Conservation (phyloP, 1,140 invertebrate species). For the Aethina tumida region DNA sequence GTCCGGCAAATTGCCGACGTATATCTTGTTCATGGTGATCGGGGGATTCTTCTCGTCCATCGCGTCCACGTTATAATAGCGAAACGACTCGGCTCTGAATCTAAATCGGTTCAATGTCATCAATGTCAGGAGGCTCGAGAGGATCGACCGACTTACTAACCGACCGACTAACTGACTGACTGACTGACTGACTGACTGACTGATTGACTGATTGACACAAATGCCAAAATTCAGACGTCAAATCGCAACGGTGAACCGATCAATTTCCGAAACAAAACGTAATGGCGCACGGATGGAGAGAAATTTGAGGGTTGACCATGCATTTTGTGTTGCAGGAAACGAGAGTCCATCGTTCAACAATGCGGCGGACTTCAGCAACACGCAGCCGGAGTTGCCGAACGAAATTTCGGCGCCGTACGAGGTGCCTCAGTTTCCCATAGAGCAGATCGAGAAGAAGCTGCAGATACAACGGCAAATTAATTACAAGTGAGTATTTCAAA, state of each 20-base stretch:
- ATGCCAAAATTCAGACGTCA: neutral
- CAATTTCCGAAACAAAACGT: neutral
- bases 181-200: too few species aligned
- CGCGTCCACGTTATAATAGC: too few species aligned
- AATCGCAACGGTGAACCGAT: neutral
- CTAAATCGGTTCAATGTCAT: too few species aligned
- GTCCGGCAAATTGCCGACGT: too few species aligned
- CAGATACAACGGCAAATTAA: slow-evolving; percentile 86
- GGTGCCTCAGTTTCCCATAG: slow-evolving; percentile 93
- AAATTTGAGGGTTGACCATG: slow-evolving; percentile 6
- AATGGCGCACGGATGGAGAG: neutral
- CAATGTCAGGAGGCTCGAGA: too few species aligned
- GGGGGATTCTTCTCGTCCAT: too few species aligned
- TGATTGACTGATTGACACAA: neutral
- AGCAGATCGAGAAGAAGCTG: slow-evolving; percentile 89
- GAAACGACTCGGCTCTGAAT: too few species aligned
- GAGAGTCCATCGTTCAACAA: slow-evolving; percentile 40
- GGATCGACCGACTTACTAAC: neutral
- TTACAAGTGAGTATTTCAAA: slow-evolving; percentile 67
- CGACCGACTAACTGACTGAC: neutral
- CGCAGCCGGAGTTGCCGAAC: slow-evolving; percentile 57
- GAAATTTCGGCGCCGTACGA: slow-evolving; percentile 91
- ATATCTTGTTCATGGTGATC: too few species aligned
- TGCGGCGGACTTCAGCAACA: slow-evolving; percentile 32
- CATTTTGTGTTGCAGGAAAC: slow-evolving; percentile 38